phyloP scores from a whole-genome alignment of 2,113 vertebrate species.

The Hydrolagus affinis region DNA sequence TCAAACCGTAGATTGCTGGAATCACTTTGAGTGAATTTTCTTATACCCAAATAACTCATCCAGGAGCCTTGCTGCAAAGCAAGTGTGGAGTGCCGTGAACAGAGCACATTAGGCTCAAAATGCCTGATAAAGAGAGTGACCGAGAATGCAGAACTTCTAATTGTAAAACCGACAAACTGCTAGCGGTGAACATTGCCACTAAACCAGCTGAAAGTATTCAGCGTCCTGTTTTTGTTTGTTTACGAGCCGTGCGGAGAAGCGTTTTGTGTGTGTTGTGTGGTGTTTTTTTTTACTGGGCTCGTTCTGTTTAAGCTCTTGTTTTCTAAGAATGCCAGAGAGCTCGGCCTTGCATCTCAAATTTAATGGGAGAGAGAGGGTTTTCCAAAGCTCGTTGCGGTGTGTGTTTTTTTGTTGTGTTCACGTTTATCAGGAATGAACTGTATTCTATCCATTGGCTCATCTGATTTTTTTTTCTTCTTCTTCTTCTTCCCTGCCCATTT shows the following conservation, averaged over 20 bases:
- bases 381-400: not conserved
- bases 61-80: not conserved
- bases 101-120: not conserved
- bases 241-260: not conserved
- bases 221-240: not conserved
- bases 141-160: slow-evolving; percentile 7
- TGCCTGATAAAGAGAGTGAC: not conserved
- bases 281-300: not conserved
- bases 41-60: slow-evolving; percentile 19
- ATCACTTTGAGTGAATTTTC: slow-evolving; percentile 20
- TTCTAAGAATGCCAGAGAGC: not conserved
- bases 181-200: not conserved
- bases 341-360: too few species aligned
- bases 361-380: too few species aligned
- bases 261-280: not conserved
- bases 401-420: too few species aligned
- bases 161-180: slow-evolving; percentile 21
- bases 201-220: not conserved
- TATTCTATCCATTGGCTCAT: slow-evolving; percentile 42
- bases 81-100: slow-evolving; percentile 5
- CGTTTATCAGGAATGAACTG: not conserved
- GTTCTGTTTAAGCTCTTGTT: not conserved
- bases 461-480: slow-evolving; percentile 51
- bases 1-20: slow-evolving; percentile 20
- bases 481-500: slow-evolving; percentile 43